These are phyloP conservation scores for Pelecanoides urinatrix DNA, from an alignment of 2,113 vertebrate species.

Conservation along the genomic window DNA sequence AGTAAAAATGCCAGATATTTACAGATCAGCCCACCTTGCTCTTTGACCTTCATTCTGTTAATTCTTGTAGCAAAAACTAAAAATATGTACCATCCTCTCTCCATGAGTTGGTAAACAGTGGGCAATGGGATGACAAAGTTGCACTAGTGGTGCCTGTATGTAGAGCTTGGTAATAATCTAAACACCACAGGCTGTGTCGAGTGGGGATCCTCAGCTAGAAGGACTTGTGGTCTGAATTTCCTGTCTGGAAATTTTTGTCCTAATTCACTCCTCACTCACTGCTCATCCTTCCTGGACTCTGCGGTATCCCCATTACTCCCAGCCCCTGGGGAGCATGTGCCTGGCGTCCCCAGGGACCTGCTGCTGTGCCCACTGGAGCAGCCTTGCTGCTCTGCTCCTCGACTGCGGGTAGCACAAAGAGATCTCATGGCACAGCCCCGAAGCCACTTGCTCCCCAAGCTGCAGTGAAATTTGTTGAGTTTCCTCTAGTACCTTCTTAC, in stretches of 20 bases:
- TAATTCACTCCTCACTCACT: neutral
- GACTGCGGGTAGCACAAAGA: accelerated
- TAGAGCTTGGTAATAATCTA: neutral
- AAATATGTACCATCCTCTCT: neutral
- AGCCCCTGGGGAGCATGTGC: neutral
- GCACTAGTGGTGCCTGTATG: neutral
- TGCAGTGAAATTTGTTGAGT: neutral
- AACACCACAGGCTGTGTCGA: neutral
- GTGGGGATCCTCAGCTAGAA: neutral
- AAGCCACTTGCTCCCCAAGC: neutral
- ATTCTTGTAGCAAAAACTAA: neutral
- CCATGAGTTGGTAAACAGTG: neutral
- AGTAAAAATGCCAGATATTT: neutral
- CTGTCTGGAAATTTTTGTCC: neutral
- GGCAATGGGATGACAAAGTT: neutral
- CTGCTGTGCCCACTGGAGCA: neutral
- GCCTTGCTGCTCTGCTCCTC: neutral
- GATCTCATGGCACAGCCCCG: neutral
- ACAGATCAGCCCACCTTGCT: neutral
- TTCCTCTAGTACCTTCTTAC: neutral
- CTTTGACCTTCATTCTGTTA: neutral
- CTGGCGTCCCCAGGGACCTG: accelerated
- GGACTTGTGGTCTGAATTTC: neutral
- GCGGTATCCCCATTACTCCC: neutral
- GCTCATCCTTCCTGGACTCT: neutral